A percentile compares a stretch with the other conserved stretches of the same genome.
Evolutionary conservation across 2,797 vertebrate genomes (phyloP).

Genomic region (Florisuga fusca): DNA sequence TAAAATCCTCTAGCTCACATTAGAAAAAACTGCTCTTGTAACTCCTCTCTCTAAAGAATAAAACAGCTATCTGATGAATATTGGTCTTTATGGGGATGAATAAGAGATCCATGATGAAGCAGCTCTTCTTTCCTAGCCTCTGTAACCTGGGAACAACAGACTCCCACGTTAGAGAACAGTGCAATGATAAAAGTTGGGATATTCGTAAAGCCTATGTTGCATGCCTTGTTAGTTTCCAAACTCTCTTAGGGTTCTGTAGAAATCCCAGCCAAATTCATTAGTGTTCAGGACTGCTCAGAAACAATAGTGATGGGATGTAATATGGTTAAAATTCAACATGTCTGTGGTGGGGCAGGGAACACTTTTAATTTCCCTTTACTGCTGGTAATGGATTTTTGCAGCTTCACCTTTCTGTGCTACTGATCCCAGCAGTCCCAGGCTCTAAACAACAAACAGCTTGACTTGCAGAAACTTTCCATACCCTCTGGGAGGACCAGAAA

Average conservation of each 20-base stretch:
- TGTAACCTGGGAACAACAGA: slow-evolving; percentile 5
- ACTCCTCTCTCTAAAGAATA: neutral
- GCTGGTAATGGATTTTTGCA: slow-evolving; percentile 55
- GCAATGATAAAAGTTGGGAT: neutral
- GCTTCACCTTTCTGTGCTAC: slow-evolving; percentile 52
- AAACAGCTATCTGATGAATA: neutral
- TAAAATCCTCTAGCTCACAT: neutral
- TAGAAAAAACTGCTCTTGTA: neutral
- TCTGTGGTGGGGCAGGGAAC: slow-evolving; percentile 50
- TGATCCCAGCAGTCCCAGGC: slow-evolving; percentile 13
- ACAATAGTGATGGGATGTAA: slow-evolving; percentile 34
- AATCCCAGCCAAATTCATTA: slow-evolving; percentile 58
- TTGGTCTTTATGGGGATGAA: neutral
- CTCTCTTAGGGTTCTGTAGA: slow-evolving; percentile 23
- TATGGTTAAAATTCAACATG: slow-evolving; percentile 39
- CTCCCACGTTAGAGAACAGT: neutral
- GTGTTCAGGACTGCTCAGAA: slow-evolving; percentile 33
- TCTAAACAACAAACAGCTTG: slow-evolving; percentile 59
- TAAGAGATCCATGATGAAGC: neutral
- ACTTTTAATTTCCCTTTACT: slow-evolving; percentile 62
- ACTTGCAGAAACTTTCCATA: slow-evolving; percentile 70
- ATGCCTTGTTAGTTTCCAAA: slow-evolving; percentile 38
- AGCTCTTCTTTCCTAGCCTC: neutral
- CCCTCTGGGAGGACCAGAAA: slow-evolving; percentile 60
- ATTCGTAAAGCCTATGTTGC: neutral